phyloP scores from a whole-genome alignment of 2,113 vertebrate genomes.

The Seriola quinqueradiata region DNA sequence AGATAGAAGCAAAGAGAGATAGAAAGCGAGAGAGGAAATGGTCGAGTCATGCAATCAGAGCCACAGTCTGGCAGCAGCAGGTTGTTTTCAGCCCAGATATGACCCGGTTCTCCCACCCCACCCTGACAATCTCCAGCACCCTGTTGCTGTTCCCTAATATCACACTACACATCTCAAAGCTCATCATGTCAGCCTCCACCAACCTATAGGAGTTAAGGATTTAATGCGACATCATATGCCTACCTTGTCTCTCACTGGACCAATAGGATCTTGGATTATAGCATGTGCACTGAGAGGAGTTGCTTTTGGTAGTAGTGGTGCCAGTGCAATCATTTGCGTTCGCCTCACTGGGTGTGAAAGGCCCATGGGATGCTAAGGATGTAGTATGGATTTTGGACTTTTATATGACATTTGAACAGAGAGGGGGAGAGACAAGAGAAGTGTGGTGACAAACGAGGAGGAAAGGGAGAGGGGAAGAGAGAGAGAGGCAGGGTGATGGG shows the following conservation, averaged over 20 bases:
- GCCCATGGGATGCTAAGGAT: constrained; percentile 45
- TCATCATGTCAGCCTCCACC: constrained; percentile 31
- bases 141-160: constrained; percentile 49
- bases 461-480: constrained; percentile 28
- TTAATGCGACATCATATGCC: constrained; percentile 22
- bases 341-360: constrained; percentile 5
- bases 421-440: constrained; percentile 6
- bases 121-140: constrained; percentile 37
- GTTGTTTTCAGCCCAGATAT: constrained; percentile 61
- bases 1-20: constrained; percentile 30
- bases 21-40: constrained; percentile 62
- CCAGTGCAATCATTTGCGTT: constrained; percentile 24
- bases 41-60: constrained; percentile 72
- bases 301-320: constrained; percentile 17
- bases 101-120: constrained; percentile 47
- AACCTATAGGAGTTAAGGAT: constrained; percentile 49
- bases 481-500: constrained; percentile 76
- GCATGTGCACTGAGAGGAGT: constrained; percentile 36
- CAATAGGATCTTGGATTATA: constrained; percentile 51
- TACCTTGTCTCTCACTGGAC: constrained; percentile 51
- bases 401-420: constrained; percentile 57
- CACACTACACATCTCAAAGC: constrained; percentile 46
- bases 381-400: constrained; percentile 48
- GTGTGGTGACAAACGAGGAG: constrained; percentile 36
- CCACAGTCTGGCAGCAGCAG: constrained; percentile 59